Evolutionary conservation across 2,888 invertebrate species (phyloP).

Genomic region (Drosophila tripunctata): DNA sequence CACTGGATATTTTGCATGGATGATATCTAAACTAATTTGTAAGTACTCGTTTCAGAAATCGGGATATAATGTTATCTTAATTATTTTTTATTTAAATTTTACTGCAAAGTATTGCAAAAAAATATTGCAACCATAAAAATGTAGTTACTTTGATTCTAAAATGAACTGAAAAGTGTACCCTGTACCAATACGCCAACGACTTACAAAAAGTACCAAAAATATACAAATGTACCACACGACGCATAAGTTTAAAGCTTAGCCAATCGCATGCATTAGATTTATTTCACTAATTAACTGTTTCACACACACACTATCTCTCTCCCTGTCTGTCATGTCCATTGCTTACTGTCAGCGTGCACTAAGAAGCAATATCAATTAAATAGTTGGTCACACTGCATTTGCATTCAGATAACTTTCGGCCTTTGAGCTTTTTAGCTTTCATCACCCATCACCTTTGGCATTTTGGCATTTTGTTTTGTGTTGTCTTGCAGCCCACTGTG

Average conservation of each 20-base stretch:
- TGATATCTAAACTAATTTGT: no score
- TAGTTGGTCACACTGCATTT: conserved; percentile 31
- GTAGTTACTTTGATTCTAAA: no score
- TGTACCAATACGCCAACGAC: no score
- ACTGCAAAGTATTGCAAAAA: no score
- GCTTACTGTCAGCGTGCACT: neutral
- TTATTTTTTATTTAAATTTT: no score
- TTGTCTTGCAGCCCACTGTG: conserved; percentile 54
- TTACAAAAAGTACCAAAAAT: no score
- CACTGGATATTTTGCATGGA: no score
- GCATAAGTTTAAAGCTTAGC: neutral
- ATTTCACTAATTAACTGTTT: conserved; percentile 1
- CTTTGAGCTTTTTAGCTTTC: conserved; percentile 11
- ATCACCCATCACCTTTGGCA: conserved; percentile 20
- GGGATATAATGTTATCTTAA: no score
- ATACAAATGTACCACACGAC: no score
- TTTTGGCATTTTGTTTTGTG: conserved; percentile 19
- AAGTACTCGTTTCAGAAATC: no score
- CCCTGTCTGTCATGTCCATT: neutral
- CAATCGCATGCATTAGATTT: conserved; percentile 1
- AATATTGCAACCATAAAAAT: no score
- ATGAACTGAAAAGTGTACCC: no score
- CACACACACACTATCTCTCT: neutral
- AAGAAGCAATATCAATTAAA: conserved; percentile 26
- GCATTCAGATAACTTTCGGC: conserved; percentile 26